Conservation (phyloP, 2,797 vertebrate genomes). For the Ctenochaetus hawaiiensis region DNA sequence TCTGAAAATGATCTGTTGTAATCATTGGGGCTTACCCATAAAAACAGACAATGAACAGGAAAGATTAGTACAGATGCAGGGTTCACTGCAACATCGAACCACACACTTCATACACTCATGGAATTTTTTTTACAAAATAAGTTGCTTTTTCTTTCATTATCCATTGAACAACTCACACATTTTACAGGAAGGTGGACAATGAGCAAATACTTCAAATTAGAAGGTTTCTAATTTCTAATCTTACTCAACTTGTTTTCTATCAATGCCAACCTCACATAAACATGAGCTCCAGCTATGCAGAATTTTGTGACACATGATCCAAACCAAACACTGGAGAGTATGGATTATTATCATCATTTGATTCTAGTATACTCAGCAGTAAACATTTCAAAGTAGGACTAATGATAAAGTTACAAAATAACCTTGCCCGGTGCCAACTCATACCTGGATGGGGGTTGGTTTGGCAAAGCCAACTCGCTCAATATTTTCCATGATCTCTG, state of each 20-base stretch:
- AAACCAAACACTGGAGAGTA: background rate
- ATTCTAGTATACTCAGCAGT: background rate
- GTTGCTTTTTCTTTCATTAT: background rate
- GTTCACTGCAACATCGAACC: background rate
- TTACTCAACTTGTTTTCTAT: background rate
- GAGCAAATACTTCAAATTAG: background rate
- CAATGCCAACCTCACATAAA: background rate
- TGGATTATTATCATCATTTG: background rate
- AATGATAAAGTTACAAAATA: background rate
- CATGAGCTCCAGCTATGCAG: background rate
- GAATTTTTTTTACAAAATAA: background rate
- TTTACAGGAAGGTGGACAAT: background rate
- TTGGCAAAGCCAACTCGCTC: conserved; percentile 89
- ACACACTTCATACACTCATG: background rate
- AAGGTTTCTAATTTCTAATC: too few species aligned
- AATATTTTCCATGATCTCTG: conserved; percentile 93
- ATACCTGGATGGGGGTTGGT: conserved; percentile 97
- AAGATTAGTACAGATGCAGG: background rate
- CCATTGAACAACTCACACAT: background rate
- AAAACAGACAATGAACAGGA: background rate
- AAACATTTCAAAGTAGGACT: background rate
- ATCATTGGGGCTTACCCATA: conserved; percentile 2
- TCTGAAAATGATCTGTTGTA: background rate
- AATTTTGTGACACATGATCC: background rate
- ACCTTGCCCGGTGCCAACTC: background rate